A percentile compares a stretch with the other conserved stretches of the same genome.
phyloP scores from a whole-genome alignment of 2,113 vertebrate genomes.

The Maccullochella peelii region DNA sequence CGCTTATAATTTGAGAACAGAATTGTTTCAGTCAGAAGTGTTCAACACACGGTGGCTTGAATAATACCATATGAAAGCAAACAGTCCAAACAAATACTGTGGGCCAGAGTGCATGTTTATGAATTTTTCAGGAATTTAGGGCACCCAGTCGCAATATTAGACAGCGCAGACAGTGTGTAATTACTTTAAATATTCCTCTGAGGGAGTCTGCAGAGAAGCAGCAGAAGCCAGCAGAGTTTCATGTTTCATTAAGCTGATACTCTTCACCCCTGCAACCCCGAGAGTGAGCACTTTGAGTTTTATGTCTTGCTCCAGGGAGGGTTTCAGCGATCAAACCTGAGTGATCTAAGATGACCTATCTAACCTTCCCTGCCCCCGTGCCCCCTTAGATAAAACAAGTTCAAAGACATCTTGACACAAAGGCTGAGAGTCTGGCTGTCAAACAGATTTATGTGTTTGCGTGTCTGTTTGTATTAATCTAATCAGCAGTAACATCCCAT shows the following conservation, averaged over 20 bases:
- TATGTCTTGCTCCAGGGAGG: neutral
- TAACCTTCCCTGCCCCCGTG: neutral
- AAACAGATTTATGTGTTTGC: constrained; percentile 3
- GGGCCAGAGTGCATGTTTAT: constrained; percentile 32
- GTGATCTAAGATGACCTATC: neutral
- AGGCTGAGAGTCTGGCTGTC: neutral
- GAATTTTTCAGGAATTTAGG: constrained; percentile 56
- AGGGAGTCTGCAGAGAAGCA: constrained; percentile 25
- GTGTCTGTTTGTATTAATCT: neutral
- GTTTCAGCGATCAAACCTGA: neutral
- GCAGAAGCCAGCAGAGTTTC: constrained; percentile 28
- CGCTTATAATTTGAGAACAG: constrained; percentile 64
- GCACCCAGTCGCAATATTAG: constrained; percentile 47
- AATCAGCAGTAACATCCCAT: neutral
- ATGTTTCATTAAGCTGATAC: constrained; percentile 34
- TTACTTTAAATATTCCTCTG: constrained; percentile 53
- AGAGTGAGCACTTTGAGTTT: neutral
- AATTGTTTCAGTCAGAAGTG: constrained; percentile 58
- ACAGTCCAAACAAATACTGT: constrained; percentile 40
- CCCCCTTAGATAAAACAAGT: neutral
- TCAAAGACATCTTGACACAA: neutral
- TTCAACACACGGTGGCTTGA: constrained; percentile 39
- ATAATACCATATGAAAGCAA: constrained; percentile 41
- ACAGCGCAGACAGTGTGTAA: constrained; percentile 43
- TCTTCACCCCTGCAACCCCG: constrained; percentile 19